Conservation (phyloP, 2,797 vertebrate genomes). For the Pyrrhura leucotis region DNA sequence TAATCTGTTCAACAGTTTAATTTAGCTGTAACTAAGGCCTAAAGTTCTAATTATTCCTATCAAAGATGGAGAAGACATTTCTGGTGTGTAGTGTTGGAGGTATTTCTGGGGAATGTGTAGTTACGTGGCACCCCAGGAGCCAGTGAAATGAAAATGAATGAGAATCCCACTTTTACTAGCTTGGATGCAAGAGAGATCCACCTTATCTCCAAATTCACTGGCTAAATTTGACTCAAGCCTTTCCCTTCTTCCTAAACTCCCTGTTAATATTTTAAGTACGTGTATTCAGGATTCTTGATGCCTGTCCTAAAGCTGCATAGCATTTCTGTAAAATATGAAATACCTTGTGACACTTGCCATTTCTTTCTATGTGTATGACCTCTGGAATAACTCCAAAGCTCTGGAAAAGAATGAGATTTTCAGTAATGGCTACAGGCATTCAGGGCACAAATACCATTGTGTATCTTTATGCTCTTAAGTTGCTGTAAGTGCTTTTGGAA, state of each 20-base stretch:
- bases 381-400: constrained; percentile 52
- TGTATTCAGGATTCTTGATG: not conserved
- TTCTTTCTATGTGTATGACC: constrained; percentile 22
- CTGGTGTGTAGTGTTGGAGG: not conserved
- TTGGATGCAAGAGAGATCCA: not conserved
- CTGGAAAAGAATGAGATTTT: constrained; percentile 49
- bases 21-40: not conserved
- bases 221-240: not conserved
- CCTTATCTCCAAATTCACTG: not conserved
- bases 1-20: not conserved
- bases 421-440: constrained; percentile 45
- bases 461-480: constrained; percentile 33
- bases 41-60: not conserved
- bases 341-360: constrained; percentile 55
- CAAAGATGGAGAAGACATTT: not conserved
- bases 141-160: not conserved
- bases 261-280: not conserved
- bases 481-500: constrained; percentile 48
- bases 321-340: constrained; percentile 2
- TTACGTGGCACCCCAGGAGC: not conserved
- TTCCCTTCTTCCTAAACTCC: not conserved
- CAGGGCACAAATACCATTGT: constrained; percentile 25
- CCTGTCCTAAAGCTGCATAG: constrained; percentile 34
- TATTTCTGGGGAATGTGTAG: not conserved
- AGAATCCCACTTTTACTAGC: not conserved